Conservation (phyloP, 64 coral and sea anemone genomes). For the Montipora foliosa region DNA sequence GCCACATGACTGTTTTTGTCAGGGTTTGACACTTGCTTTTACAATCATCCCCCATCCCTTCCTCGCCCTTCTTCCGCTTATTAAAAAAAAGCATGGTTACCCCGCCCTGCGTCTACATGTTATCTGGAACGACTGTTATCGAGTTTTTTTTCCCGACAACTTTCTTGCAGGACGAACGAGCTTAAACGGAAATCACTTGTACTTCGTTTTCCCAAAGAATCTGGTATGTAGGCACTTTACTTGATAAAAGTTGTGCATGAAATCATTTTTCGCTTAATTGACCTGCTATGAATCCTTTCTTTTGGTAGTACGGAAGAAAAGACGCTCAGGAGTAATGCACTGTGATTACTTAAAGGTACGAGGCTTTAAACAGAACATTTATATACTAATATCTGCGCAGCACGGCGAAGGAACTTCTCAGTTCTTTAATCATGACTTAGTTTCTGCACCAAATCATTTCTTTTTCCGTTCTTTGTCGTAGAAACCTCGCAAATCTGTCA, state of each 20-base stretch:
- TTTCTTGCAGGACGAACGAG: constrained; percentile 85
- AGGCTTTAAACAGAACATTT: background rate
- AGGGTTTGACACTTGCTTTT: too few species aligned
- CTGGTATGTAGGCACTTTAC: constrained; percentile 63
- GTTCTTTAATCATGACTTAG: too few species aligned
- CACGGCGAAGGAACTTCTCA: background rate
- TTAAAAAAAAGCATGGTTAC: too few species aligned
- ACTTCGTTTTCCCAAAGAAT: constrained; percentile 94
- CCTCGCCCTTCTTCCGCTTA: too few species aligned
- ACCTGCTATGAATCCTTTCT: background rate
- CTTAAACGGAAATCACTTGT: constrained; percentile 95
- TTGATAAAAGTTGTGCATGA: background rate
- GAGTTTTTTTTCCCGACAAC: too few species aligned
- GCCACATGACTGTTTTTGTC: too few species aligned
- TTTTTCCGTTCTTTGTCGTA: constrained; percentile 23
- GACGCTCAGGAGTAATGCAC: constrained; percentile 95
- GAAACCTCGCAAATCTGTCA: constrained; percentile 98
- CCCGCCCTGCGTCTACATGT: too few species aligned
- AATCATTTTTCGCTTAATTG: background rate
- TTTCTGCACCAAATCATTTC: too few species aligned
- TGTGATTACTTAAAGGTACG: constrained; percentile 97
- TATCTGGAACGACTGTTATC: too few species aligned
- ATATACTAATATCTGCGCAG: background rate
- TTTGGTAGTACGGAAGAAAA: constrained; percentile 83
- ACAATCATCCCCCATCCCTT: too few species aligned